Conservation (phyloP, 2,113 vertebrate genomes). For the Macrotus californicus region DNA sequence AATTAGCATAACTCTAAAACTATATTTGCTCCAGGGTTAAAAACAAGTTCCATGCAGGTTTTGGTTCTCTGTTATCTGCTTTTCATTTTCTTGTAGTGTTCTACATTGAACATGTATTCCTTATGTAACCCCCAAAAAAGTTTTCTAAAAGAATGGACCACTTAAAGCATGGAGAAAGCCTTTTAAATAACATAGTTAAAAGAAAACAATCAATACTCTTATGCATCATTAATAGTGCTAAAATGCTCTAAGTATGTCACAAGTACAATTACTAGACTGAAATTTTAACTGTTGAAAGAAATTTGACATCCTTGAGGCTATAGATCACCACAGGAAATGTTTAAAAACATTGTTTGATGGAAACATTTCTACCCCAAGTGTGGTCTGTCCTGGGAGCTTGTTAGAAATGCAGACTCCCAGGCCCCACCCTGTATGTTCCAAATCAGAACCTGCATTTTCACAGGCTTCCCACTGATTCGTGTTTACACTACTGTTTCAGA, state of each 20-base stretch:
- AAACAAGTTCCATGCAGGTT: background rate
- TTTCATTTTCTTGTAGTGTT: slow-evolving; percentile 16
- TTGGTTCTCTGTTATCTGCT: slow-evolving; percentile 3
- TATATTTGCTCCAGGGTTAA: background rate
- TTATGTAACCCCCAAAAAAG: slow-evolving; percentile 6
- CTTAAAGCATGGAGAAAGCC: background rate
- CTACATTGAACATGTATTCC: background rate
- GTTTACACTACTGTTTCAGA: too few relatives aligned
- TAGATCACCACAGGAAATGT: background rate
- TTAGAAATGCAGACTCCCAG: background rate
- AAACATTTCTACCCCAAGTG: background rate
- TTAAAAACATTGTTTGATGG: background rate
- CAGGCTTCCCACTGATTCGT: too few relatives aligned
- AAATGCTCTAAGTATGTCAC: background rate
- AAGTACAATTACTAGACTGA: background rate
- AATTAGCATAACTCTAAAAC: background rate
- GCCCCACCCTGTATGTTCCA: too few relatives aligned
- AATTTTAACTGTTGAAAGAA: background rate
- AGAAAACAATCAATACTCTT: background rate
- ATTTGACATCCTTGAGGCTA: background rate
- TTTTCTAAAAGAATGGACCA: background rate
- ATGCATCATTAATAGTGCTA: background rate
- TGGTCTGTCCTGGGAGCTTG: background rate
- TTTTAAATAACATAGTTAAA: background rate
- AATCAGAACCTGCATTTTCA: background rate